phyloP scores from a whole-genome alignment of 2,888 invertebrate genomes.

The Drosophila recens region DNA sequence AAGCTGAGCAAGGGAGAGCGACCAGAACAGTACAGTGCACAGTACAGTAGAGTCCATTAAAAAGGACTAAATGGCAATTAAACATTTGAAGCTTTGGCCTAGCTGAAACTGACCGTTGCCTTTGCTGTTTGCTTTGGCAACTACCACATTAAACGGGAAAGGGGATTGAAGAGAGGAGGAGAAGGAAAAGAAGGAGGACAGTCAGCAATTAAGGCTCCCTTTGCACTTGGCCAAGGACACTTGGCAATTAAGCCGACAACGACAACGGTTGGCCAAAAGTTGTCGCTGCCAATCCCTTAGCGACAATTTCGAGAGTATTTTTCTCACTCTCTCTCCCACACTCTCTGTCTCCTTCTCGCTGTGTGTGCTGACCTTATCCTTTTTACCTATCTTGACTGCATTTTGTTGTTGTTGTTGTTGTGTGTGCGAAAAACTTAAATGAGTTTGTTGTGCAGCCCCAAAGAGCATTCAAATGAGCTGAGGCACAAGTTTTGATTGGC shows the following conservation, averaged over 20 bases:
- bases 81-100: conserved; percentile 76
- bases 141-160: background rate
- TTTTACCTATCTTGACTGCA: conserved; percentile 68
- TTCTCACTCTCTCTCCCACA: background rate
- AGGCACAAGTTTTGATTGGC: conserved; percentile 73
- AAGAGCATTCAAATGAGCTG: conserved; percentile 67
- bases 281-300: conserved; percentile 69
- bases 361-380: conserved; percentile 57
- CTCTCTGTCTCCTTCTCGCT: background rate
- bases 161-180: conserved; percentile 3
- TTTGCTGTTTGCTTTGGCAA: conserved; percentile 15
- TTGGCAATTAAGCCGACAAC: conserved; percentile 77
- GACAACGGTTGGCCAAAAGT: conserved; percentile 59
- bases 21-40: conserved; percentile 36
- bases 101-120: conserved; percentile 49
- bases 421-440: conserved; percentile 67
- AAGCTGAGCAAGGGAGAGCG: background rate
- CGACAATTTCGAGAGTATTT: conserved; percentile 57
- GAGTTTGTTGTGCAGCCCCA: conserved; percentile 64
- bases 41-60: conserved; percentile 77
- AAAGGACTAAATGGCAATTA: conserved; percentile 84
- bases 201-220: conserved; percentile 76
- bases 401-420: conserved; percentile 29
- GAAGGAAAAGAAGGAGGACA: background rate
- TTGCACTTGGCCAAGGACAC: conserved; percentile 76